Percentiles rank a stretch among this genome's conserved stretches.
Conservation (phyloP, 2,888 invertebrate species). For the Chirona hameri region DNA sequence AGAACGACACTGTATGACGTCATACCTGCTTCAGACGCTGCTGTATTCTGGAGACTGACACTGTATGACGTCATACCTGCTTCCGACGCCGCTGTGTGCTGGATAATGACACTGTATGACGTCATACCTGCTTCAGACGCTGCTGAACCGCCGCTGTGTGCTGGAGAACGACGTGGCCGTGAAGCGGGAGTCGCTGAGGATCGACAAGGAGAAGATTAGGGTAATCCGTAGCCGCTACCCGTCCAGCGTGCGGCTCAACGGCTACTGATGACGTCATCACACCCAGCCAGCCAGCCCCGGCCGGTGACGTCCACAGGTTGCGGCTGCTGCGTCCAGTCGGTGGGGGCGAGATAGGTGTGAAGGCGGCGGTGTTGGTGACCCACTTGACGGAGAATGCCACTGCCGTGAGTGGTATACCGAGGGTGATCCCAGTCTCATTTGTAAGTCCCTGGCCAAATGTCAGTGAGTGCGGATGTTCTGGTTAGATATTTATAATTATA, state of each 20-base stretch:
- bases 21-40: too few relatives aligned
- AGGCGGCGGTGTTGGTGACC: too few relatives aligned
- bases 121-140: not conserved
- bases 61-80: not conserved
- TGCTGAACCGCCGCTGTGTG: slow-evolving; percentile 14
- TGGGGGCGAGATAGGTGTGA: too few relatives aligned
- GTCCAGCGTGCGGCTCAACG: slow-evolving; percentile 23
- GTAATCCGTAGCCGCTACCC: slow-evolving; percentile 13
- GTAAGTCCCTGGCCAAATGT: too few relatives aligned
- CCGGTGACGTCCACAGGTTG: too few relatives aligned
- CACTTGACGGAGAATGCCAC: too few relatives aligned
- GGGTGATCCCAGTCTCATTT: too few relatives aligned
- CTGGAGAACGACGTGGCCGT: slow-evolving; percentile 25
- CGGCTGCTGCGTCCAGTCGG: too few relatives aligned
- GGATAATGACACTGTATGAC: not conserved
- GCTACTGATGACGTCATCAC: not conserved
- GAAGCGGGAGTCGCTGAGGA: slow-evolving; percentile 4
- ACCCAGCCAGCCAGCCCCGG: too few relatives aligned
- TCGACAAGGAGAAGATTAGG: not conserved
- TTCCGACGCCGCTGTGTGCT: not conserved
- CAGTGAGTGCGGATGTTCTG: too few relatives aligned
- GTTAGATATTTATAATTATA: too few relatives aligned
- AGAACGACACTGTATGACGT: not conserved
- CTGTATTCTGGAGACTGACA: not conserved
- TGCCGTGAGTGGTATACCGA: too few relatives aligned